Conservation (phyloP, 2,888 invertebrate genomes). For the Gerris lacustris region DNA sequence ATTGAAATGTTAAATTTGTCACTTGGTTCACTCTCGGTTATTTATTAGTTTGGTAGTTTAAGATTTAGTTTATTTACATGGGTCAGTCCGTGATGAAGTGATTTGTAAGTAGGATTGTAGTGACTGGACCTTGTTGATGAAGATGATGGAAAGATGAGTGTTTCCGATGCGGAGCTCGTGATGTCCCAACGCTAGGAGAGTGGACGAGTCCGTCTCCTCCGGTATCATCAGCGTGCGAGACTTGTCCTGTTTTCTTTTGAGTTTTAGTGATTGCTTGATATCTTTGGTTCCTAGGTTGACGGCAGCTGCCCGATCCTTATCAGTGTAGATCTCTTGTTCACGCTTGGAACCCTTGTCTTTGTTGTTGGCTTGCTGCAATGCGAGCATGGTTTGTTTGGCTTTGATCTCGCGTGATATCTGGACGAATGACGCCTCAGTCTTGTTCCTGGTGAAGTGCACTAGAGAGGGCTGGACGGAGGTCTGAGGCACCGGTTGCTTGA, state of each 20-base stretch:
- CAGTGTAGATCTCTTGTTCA: constrained; percentile 68
- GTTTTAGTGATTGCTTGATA: constrained; percentile 69
- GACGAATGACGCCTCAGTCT: constrained; percentile 8
- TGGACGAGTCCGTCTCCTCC: constrained; percentile 64
- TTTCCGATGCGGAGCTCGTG: constrained; percentile 66
- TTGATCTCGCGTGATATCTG: constrained; percentile 24
- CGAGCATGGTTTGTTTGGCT: constrained; percentile 29
- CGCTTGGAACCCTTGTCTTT: constrained; percentile 18
- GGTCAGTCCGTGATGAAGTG: too few species aligned
- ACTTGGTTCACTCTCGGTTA: too few species aligned
- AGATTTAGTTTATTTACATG: too few species aligned
- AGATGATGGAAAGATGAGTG: constrained; percentile 55
- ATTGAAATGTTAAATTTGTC: too few species aligned
- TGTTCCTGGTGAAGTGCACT: constrained; percentile 11
- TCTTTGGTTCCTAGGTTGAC: constrained; percentile 72
- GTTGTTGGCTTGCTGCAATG: constrained; percentile 18
- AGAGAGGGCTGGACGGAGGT: background rate
- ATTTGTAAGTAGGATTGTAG: too few species aligned
- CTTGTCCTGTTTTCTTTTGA: constrained; percentile 66
- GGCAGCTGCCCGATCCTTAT: constrained; percentile 81
- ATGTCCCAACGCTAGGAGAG: constrained; percentile 60
- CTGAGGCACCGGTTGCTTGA: constrained; percentile 7
- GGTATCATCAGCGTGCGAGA: constrained; percentile 54
- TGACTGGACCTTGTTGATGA: constrained; percentile 59
- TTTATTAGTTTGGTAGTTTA: too few species aligned